phyloP scores from a whole-genome alignment of 2,113 vertebrate genomes.

The Thalassoma bifasciatum region DNA sequence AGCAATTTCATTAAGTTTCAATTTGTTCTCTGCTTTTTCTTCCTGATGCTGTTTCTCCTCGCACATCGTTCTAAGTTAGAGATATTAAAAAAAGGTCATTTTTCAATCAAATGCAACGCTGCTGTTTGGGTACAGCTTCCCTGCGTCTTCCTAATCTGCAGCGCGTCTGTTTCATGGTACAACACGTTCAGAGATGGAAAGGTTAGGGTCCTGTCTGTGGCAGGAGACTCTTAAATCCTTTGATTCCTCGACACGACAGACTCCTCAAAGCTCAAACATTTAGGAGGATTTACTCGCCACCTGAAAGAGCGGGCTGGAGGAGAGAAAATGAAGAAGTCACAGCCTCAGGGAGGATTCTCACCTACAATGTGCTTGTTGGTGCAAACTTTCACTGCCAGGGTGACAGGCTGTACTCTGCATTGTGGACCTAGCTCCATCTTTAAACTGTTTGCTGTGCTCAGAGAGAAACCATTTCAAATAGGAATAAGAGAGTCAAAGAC shows the following conservation, averaged over 20 bases:
- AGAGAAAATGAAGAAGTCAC: conserved; percentile 48
- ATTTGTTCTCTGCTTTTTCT: conserved; percentile 30
- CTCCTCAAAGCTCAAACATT: conserved; percentile 58
- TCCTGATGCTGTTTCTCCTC: conserved; percentile 12
- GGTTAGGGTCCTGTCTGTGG: conserved; percentile 8
- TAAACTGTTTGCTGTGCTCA: conserved; percentile 22
- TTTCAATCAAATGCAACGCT: conserved; percentile 25
- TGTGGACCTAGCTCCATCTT: background rate
- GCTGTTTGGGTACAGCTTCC: conserved; percentile 14
- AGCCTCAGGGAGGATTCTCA: conserved; percentile 27
- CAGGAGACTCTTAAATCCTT: conserved; percentile 36
- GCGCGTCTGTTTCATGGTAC: background rate
- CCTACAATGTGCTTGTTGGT: conserved; percentile 13
- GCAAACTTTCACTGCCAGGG: conserved; percentile 5
- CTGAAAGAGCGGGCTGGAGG: conserved; percentile 49
- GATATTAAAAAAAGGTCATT: conserved; percentile 39
- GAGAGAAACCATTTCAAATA: conserved; percentile 26
- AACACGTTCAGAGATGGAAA: conserved; percentile 33
- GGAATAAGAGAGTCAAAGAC: conserved; percentile 28
- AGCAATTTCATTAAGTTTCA: conserved; percentile 68
- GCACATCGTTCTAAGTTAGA: background rate
- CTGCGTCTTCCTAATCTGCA: background rate
- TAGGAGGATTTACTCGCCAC: conserved; percentile 67
- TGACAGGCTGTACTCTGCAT: conserved; percentile 29
- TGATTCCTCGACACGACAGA: conserved; percentile 45